These are phyloP conservation scores for Porites divaricata DNA, from an alignment of 92 coral and sea anemone genomes.

Conservation along the genomic window DNA sequence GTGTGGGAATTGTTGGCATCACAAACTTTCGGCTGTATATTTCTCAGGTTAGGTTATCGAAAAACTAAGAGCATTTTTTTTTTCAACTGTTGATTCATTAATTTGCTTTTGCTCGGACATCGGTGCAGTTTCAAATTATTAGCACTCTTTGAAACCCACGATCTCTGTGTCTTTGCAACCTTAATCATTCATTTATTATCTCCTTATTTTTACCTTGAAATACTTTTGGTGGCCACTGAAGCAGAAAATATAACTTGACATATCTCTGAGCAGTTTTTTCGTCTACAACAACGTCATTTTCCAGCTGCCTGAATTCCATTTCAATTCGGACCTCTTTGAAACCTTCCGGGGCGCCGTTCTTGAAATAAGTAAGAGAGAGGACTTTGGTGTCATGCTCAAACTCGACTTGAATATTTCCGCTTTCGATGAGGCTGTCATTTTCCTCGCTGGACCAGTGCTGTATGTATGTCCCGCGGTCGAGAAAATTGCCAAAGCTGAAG, in stretches of 20 bases:
- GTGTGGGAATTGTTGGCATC: no score
- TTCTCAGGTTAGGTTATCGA: no score
- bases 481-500: constrained; percentile 78
- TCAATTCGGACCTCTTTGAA: constrained; percentile 66
- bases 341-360: constrained; percentile 1
- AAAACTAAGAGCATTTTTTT: no score
- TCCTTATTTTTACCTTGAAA: constrained; percentile 56
- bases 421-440: constrained; percentile 12
- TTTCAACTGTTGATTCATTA: no score
- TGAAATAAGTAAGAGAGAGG: constrained; percentile 54
- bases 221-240: constrained; percentile 75
- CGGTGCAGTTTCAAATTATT: no score
- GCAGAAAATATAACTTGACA: constrained; percentile 62
- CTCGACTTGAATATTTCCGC: constrained; percentile 55
- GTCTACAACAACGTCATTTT: constrained; percentile 74
- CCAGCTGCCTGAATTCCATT: constrained; percentile 87
- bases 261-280: constrained; percentile 29
- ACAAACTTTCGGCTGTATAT: no score
- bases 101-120: no score
- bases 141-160: no score
- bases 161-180: no score
- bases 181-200: background rate
- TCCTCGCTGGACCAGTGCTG: constrained; percentile 59
- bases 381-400: constrained; percentile 82
- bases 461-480: constrained; percentile 67